phyloP scores from a whole-genome alignment of 1,140 invertebrate genomes.

The Aphidius gifuensis region DNA sequence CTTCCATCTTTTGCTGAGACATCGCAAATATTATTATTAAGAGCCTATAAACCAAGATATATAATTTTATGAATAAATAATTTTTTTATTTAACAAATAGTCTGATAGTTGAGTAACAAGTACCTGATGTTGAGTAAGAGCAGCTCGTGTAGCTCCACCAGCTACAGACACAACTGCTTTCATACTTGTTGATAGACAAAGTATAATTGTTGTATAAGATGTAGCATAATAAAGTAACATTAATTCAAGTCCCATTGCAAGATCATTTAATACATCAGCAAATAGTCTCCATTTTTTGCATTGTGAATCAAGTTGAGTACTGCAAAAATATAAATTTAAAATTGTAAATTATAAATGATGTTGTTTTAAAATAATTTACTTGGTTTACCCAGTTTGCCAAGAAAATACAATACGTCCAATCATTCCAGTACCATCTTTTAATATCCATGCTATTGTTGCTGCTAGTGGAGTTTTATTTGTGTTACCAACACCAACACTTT shows the following conservation, averaged over 20 bases:
- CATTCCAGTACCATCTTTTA: too few species aligned
- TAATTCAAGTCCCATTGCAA: constrained; percentile 80
- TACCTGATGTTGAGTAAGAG: constrained; percentile 88
- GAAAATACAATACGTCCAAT: too few species aligned
- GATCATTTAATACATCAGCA: constrained; percentile 91
- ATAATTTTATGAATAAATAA: constrained; percentile 8
- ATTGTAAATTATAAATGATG: too few species aligned
- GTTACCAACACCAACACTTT: too few species aligned
- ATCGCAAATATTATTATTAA: constrained; percentile 86
- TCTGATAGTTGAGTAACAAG: too few species aligned
- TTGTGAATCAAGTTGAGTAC: constrained; percentile 73
- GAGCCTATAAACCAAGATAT: constrained; percentile 58
- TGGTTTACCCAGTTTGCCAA: too few species aligned
- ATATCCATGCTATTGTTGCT: too few species aligned
- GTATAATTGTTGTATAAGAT: constrained; percentile 58
- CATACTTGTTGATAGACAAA: constrained; percentile 68
- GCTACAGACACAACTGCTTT: constrained; percentile 85
- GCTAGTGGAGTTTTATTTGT: too few species aligned
- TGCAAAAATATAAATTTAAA: constrained; percentile 51
- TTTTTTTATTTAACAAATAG: too few species aligned
- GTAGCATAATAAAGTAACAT: constrained; percentile 63
- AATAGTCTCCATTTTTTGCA: constrained; percentile 94
- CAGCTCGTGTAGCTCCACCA: constrained; percentile 85
- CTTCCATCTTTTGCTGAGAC: constrained; percentile 94
- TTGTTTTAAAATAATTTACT: too few species aligned